Base-by-base conservation (phyloP, 35 echinoderm and acorn worm genomes). In the Hemicentrotus pulcherrimus region DNA sequence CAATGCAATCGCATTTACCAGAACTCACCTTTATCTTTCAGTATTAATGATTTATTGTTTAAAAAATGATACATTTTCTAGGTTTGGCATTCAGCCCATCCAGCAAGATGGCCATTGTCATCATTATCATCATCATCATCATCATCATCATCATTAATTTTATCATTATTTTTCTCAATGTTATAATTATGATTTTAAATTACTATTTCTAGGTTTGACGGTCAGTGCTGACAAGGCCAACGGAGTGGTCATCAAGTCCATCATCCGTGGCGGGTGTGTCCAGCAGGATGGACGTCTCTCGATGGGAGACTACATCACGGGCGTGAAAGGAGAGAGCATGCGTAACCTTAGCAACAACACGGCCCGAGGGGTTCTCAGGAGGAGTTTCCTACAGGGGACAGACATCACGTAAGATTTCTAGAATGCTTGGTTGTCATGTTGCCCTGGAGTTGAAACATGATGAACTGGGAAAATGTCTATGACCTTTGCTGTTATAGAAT, bases 241-340 rank as follows among this genome's bases (percentile, higher is more conserved):
- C 91, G 98, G 98, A 15, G 98, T 97, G 13, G 95, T 99, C 61
- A 94, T 99, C 9, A 97, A 96, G 96, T 97, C 91, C 45, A 99
- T 99, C 48, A 96, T 97, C 5, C 95, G 96, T 7, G 98, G 98
- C 12, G 98, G 98, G 22, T 96, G 92, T 46, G 94, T 99, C 9
- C 95, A 99, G 86, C 94, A 96, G 46, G 98, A 99, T 55, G 97
- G 97, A 46, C 96, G 96, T 2, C 89, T 99, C 1, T 93, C 86
- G 7, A 96, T 97, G 8, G 98, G 98, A 0, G 98, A 99, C 48
- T 97, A 97, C 97, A 97, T 99, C 97, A 99, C 98, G 4, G 95
- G 96, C 46, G 97, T 99, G 19, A 99, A 99, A 46, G 88, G 95
- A 88, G 96, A 96, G 31, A 95, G 92, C 91, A 97, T 97, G 94